A percentile compares a stretch with the other conserved stretches of the same genome.
Evolutionary conservation across 2,797 vertebrate species (phyloP).

Genomic region (Crax fasciolata): DNA sequence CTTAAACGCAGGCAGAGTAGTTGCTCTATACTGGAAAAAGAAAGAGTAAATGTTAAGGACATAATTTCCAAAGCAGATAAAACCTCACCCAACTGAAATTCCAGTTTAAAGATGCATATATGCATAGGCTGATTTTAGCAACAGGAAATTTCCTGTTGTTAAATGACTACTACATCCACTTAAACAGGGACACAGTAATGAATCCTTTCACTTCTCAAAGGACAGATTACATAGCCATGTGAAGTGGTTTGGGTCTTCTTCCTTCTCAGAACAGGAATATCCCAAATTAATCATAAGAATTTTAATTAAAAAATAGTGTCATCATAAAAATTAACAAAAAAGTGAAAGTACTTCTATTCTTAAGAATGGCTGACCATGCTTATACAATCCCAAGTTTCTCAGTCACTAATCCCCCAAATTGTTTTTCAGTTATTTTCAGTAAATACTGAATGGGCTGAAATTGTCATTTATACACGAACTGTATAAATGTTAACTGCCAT

Average conservation of each 20-base stretch:
- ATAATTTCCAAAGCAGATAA: background rate
- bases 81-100: background rate
- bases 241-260: background rate
- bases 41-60: background rate
- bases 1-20: conserved; percentile 94
- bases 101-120: background rate
- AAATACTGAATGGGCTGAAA: background rate
- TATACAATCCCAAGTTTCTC: background rate
- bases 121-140: background rate
- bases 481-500: background rate
- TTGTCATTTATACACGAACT: background rate
- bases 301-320: background rate
- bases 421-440: background rate
- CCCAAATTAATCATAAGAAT: background rate
- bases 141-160: background rate
- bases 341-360: background rate
- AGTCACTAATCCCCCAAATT: background rate
- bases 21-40: conserved; percentile 91
- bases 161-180: background rate
- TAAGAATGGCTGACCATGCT: background rate
- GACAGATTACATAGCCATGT: background rate
- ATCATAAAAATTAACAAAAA: background rate
- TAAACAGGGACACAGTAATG: accelerated
- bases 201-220: background rate
- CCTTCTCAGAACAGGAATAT: background rate